Evolutionary conservation across 2,113 vertebrate genomes (phyloP).

Genomic region (Myodes glareolus): DNA sequence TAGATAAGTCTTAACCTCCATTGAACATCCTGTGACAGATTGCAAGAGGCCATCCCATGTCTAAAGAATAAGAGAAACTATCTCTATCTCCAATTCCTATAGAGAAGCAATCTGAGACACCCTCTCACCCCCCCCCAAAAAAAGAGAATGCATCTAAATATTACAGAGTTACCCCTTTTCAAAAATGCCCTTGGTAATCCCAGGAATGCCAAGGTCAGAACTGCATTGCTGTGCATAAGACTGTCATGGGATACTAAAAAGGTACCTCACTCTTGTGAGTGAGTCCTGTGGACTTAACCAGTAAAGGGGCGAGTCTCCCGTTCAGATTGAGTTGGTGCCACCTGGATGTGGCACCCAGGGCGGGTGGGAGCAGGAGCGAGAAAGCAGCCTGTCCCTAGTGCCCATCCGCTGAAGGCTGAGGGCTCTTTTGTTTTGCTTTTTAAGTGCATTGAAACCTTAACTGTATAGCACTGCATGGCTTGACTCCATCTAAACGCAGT

Average conservation of each 20-base stretch:
- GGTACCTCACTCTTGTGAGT: neutral
- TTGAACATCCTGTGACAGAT: neutral
- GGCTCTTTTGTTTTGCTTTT: neutral
- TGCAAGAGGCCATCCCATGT: constrained; percentile 25
- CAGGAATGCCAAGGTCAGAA: neutral
- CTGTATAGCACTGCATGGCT: constrained; percentile 70
- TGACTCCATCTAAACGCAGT: constrained; percentile 56
- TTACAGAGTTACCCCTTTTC: constrained; percentile 38
- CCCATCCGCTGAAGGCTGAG: neutral
- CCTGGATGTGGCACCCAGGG: neutral
- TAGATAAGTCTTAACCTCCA: constrained; percentile 46
- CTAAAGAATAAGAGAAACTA: constrained; percentile 35
- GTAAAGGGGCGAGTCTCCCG: neutral
- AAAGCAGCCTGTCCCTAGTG: neutral
- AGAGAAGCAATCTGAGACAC: neutral
- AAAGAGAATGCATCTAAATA: neutral
- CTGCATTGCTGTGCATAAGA: neutral
- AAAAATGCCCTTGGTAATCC: constrained; percentile 32
- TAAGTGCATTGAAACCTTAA: constrained; percentile 48
- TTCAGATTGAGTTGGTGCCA: neutral
- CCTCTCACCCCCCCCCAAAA: neutral
- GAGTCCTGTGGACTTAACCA: neutral
- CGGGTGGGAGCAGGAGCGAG: neutral
- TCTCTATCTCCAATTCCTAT: neutral
- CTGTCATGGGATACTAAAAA: neutral